Evolutionary conservation across 2,797 vertebrate genomes (phyloP).

Genomic region (Cyclopterus lumpus): DNA sequence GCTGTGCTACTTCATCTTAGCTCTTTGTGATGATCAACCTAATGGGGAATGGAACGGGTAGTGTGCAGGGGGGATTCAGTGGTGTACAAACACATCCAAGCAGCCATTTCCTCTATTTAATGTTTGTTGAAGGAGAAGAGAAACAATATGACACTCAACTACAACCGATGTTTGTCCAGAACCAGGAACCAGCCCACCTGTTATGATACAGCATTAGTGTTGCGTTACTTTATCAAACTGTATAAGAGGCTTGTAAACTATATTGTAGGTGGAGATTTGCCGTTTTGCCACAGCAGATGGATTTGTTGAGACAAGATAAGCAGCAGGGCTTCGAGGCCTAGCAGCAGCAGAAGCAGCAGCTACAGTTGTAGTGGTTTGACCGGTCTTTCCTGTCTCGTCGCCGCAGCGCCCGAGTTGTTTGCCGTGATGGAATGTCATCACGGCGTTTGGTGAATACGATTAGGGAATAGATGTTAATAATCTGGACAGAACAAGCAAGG

Average conservation of each 20-base stretch:
- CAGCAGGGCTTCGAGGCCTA: background rate
- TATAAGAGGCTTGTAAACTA: background rate
- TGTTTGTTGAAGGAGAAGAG: conserved; percentile 45
- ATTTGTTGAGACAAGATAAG: conserved; percentile 60
- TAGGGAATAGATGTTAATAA: conserved; percentile 78
- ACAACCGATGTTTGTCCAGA: background rate
- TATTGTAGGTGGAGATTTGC: background rate
- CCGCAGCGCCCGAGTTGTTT: conserved; percentile 29
- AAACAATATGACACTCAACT: conserved; percentile 33
- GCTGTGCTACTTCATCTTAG: background rate
- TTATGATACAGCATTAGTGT: background rate
- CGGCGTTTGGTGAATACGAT: conserved; percentile 64
- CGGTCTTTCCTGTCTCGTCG: conserved; percentile 51
- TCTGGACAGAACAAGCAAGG: conserved; percentile 72
- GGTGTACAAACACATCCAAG: conserved; percentile 52
- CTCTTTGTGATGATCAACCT: conserved; percentile 44
- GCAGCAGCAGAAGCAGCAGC: conserved; percentile 1
- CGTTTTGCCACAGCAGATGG: conserved; percentile 26
- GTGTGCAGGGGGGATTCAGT: background rate
- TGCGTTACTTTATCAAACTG: conserved; percentile 3
- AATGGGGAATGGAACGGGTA: conserved; percentile 7
- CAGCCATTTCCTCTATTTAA: conserved; percentile 43
- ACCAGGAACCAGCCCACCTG: conserved; percentile 38
- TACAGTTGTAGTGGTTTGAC: conserved; percentile 33
- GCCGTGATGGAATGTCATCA: conserved; percentile 72